phyloP scores from a whole-genome alignment of 2,888 invertebrate species.

The Tribolium freemani region DNA sequence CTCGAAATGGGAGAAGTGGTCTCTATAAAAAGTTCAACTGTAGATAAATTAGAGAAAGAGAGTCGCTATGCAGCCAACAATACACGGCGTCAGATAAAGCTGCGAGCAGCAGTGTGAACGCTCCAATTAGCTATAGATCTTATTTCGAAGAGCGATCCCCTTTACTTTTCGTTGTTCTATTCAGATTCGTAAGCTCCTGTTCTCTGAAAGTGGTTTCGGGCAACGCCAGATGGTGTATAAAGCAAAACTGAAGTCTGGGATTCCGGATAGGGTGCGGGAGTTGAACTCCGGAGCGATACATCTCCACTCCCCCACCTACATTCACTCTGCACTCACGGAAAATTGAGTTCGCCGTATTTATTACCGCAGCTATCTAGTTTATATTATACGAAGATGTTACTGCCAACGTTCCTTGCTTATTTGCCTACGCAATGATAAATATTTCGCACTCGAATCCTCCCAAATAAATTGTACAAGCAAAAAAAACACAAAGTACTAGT shows the following conservation, averaged over 20 bases:
- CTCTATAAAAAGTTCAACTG: too few relatives aligned
- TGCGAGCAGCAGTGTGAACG: not conserved
- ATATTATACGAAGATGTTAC: conserved; percentile 58
- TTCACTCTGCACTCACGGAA: conserved; percentile 62
- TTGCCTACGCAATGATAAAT: conserved; percentile 45
- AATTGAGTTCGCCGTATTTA: conserved; percentile 65
- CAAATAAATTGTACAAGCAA: not conserved
- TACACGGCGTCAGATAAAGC: not conserved
- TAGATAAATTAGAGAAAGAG: not conserved
- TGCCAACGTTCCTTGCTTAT: conserved; percentile 44
- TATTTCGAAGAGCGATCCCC: not conserved
- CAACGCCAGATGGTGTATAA: conserved; percentile 63
- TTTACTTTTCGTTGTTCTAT: conserved; percentile 33
- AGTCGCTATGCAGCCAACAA: not conserved
- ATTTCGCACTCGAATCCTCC: conserved; percentile 13
- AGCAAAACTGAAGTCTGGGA: conserved; percentile 56
- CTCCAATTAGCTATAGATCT: not conserved
- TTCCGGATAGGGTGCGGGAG: conserved; percentile 56
- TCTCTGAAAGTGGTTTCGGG: conserved; percentile 58
- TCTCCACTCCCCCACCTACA: conserved; percentile 56
- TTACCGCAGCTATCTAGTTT: conserved; percentile 62
- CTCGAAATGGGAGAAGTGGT: too few relatives aligned
- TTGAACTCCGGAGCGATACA: conserved; percentile 60
- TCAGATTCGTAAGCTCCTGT: conserved; percentile 49
- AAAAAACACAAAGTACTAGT: too few relatives aligned